These are phyloP conservation scores for Silurus aristotelis DNA, from an alignment of 2,797 vertebrate genomes.

Conservation along the genomic window DNA sequence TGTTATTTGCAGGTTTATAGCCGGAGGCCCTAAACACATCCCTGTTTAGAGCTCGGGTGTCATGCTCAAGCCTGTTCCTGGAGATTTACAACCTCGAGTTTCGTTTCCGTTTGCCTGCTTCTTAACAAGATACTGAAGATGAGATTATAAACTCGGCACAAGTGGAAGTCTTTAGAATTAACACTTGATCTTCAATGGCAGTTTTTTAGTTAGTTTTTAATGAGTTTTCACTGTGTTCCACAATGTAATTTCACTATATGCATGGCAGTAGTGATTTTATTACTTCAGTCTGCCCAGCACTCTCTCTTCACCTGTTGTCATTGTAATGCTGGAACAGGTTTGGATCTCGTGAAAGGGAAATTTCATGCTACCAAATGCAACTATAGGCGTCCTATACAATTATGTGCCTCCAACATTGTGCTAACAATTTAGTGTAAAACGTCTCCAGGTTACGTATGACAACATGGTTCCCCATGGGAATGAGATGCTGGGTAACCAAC, in stretches of 20 bases:
- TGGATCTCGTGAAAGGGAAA: no score
- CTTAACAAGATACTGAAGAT: neutral
- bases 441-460: no score
- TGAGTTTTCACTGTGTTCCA: no score
- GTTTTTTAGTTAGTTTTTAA: neutral
- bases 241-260: no score
- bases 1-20: slow-evolving; percentile 10
- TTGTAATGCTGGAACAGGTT: no score
- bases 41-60: slow-evolving; percentile 7
- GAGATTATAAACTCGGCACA: neutral
- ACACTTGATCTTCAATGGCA: neutral
- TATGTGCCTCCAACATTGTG: no score
- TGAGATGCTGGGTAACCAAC: no score
- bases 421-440: no score
- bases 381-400: no score
- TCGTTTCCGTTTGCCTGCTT: neutral
- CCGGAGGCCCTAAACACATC: neutral
- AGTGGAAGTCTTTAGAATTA: neutral
- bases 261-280: neutral
- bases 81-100: slow-evolving; percentile 9
- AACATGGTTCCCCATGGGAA: no score
- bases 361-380: no score
- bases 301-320: no score
- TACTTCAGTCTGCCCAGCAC: neutral
- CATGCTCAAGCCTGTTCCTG: neutral